Evolutionary conservation across 2,888 invertebrate genomes (phyloP), one percentile per base, ranked within the genome.

Genomic region (Frankliniella fusca): DNA sequence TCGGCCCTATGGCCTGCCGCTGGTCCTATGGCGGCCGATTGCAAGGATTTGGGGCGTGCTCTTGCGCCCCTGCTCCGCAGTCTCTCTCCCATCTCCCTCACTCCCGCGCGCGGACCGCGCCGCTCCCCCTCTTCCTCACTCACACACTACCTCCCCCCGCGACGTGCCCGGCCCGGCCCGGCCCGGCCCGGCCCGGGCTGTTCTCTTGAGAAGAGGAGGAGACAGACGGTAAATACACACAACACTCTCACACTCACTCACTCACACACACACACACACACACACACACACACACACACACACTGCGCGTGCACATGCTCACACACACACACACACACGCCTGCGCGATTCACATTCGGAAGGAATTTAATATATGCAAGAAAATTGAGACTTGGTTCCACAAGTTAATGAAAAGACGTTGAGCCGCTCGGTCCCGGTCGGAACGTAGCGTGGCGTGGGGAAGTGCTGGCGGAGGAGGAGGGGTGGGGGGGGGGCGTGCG

Each of bases 381-480:
- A 76, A 76, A 76, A 76, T 76, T 76, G 70, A 76, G 70, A 76
- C 70, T 76, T 8, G 70, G 70, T 9, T 9, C 27, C 27, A 10
- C 70, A 76, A 76, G 70, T 76, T 76, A 76, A 76, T 76, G 70
- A 76, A 76, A 76, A 76, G 70, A 76, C 70, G 70, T 76, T 76
- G 70, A 23, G 70, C 70, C 54, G 54, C 18, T 54, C 54, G 54
- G 38, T 38, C 38, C 38, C 38, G 38, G 38, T 38, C 54, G 54
- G 54, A 20, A 20, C 54, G 20, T 20, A 12, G 54, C 54, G 18
- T 20, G 54, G 54, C 38, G 38, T 38, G 38, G 38, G 5, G 38
- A 38, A 38, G 38, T 38, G 38, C 38, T 38, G 5, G 38, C 3
- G 38, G 38, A 38, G 38, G 38, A 5, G 38, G 38, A 5, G 5